Evolutionary conservation across 2,888 invertebrate genomes (phyloP).

Genomic region (Idaea straminata): DNA sequence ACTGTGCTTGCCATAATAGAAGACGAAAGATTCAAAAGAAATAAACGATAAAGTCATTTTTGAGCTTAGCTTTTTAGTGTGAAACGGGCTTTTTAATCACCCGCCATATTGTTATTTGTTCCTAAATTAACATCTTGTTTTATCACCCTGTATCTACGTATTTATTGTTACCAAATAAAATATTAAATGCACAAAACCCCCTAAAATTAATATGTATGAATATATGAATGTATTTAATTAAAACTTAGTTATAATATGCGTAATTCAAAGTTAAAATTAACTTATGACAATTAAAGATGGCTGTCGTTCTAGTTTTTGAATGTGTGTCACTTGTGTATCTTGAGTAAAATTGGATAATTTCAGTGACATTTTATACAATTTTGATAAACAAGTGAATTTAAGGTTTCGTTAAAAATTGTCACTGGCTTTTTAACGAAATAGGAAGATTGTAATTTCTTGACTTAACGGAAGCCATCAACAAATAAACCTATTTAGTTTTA

Average conservation of each 20-base stretch:
- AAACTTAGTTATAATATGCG: not conserved
- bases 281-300: too few species aligned
- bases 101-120: slow-evolving; percentile 18
- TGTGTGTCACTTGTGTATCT: too few species aligned
- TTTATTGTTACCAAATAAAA: slow-evolving; percentile 67
- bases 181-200: slow-evolving; percentile 10
- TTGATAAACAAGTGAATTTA: not conserved
- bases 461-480: too few species aligned
- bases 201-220: not conserved
- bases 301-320: too few species aligned
- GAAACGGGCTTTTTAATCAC: slow-evolving; percentile 7
- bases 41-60: slow-evolving; percentile 18
- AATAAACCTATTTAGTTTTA: too few species aligned
- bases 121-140: slow-evolving; percentile 10
- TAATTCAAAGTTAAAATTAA: too few species aligned
- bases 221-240: not conserved
- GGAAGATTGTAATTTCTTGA: too few species aligned
- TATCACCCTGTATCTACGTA: slow-evolving; percentile 33
- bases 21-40: slow-evolving; percentile 19
- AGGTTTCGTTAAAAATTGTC: not conserved
- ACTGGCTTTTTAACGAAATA: not conserved
- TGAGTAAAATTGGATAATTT: too few species aligned
- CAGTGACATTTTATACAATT: too few species aligned
- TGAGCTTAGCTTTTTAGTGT: not conserved
- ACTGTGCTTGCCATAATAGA: slow-evolving; percentile 13